phyloP scores from a whole-genome alignment of 2,888 invertebrate genomes.

The Callinectes sapidus region DNA sequence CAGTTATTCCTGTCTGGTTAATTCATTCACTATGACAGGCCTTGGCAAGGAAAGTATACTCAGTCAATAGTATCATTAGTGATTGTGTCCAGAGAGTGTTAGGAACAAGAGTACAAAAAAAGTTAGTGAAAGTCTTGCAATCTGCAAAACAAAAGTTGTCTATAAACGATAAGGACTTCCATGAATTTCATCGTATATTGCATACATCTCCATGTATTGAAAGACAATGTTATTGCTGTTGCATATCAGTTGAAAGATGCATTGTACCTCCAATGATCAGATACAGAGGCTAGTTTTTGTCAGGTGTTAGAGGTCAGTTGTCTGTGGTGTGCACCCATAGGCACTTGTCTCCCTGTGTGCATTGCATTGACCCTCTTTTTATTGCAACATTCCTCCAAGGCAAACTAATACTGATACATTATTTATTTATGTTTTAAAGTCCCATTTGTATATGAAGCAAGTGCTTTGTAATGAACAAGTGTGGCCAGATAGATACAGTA shows the following conservation, averaged over 20 bases:
- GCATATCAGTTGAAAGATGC: neutral
- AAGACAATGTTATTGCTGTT: neutral
- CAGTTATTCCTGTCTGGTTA: neutral
- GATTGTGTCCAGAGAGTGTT: neutral
- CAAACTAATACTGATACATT: constrained; percentile 40
- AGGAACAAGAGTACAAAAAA: neutral
- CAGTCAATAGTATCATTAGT: neutral
- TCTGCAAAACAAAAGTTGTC: neutral
- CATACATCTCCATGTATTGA: neutral
- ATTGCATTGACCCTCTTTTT: constrained; percentile 32
- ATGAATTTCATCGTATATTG: neutral
- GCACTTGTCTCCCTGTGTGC: neutral
- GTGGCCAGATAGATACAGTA: neutral
- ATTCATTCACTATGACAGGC: neutral
- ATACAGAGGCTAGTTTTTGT: neutral
- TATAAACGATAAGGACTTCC: neutral
- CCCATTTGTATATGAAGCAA: constrained; percentile 12
- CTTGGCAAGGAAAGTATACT: neutral
- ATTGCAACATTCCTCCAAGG: constrained; percentile 50
- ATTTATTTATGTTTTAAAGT: constrained; percentile 51
- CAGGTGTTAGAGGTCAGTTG: constrained; percentile 18
- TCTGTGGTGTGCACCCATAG: constrained; percentile 10
- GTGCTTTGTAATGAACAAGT: constrained; percentile 51
- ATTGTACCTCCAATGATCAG: neutral
- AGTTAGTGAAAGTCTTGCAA: neutral